phyloP scores from a whole-genome alignment of 2,797 vertebrate species.

The Lemur catta region DNA sequence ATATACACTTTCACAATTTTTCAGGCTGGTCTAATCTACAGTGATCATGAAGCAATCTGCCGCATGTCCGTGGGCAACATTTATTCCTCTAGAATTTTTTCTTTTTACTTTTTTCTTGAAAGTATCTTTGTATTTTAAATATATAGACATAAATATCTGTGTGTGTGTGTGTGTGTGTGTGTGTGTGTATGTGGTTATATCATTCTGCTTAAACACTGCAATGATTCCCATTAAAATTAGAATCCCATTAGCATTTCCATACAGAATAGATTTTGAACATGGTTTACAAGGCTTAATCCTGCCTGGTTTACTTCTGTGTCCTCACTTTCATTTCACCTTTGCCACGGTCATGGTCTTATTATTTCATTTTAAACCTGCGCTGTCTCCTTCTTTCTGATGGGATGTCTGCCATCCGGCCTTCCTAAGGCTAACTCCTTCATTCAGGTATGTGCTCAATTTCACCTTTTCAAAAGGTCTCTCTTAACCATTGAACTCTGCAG shows the following conservation, averaged over 20 bases:
- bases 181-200: no score
- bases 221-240: background rate
- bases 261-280: background rate
- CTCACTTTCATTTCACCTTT: background rate
- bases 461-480: background rate
- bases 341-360: background rate
- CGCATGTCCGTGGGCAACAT: background rate
- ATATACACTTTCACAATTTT: background rate
- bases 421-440: background rate
- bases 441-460: background rate
- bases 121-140: background rate
- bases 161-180: no score
- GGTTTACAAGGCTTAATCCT: accelerated
- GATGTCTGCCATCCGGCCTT: background rate
- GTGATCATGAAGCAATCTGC: background rate
- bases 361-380: background rate
- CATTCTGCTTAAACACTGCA: background rate
- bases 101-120: background rate
- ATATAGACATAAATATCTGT: no score
- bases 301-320: background rate
- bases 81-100: background rate
- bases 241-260: background rate
- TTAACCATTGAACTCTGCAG: background rate
- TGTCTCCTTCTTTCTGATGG: background rate
- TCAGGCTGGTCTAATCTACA: background rate